Evolutionary conservation across 2,113 vertebrate genomes (phyloP).

Genomic region (Ahaetulla prasina): DNA sequence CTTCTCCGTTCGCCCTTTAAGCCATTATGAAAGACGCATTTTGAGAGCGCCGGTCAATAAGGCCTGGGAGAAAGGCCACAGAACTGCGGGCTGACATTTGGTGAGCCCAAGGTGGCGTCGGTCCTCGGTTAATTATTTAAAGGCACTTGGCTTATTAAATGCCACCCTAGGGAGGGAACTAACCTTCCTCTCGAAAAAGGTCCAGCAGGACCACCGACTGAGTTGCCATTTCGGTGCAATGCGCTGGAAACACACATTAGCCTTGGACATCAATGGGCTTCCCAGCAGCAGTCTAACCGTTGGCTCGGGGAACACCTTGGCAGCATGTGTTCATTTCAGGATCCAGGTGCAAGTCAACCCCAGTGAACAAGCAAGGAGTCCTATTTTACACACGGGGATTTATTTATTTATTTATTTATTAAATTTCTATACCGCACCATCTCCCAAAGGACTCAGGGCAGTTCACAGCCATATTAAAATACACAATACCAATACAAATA

Average conservation of each 20-base stretch:
- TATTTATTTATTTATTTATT: too few species aligned
- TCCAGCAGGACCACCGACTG: conserved; percentile 32
- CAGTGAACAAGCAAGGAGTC: conserved; percentile 14
- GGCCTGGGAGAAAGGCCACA: conserved; percentile 59
- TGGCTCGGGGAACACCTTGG: conserved; percentile 41
- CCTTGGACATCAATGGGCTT: conserved; percentile 35
- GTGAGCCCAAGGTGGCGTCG: conserved; percentile 45
- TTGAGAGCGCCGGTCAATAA: conserved; percentile 73
- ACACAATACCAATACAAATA: too few species aligned
- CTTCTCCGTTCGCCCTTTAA: conserved; percentile 76
- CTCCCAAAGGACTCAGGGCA: too few species aligned
- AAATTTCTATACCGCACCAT: too few species aligned
- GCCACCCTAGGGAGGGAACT: conserved; percentile 67
- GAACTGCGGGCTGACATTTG: conserved; percentile 74
- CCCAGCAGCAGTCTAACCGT: conserved; percentile 39
- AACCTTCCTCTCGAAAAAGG: conserved; percentile 36
- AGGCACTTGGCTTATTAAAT: conserved; percentile 73
- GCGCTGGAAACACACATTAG: conserved; percentile 60
- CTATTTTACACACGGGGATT: background rate
- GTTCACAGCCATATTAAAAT: too few species aligned
- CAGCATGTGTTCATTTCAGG: conserved; percentile 44
- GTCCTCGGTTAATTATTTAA: conserved; percentile 73
- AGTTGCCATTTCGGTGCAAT: conserved; percentile 66
- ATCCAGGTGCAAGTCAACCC: conserved; percentile 48
- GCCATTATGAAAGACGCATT: conserved; percentile 72